Evolutionary conservation across 2,888 invertebrate species (phyloP).

Genomic region (Ormyrus rosae): DNA sequence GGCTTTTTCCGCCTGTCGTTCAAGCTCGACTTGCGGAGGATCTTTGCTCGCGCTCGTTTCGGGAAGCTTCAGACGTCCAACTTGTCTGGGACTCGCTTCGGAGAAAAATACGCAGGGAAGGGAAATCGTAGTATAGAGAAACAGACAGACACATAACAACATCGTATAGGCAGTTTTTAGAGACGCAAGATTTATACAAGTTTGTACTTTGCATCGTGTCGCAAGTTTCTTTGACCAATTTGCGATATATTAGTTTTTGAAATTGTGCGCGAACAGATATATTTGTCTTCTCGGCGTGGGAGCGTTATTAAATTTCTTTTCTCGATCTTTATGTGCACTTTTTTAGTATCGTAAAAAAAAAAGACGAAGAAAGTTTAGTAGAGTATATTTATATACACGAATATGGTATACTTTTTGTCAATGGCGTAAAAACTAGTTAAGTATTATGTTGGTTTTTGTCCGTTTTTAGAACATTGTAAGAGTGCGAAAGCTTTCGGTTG

Average conservation of each 20-base stretch:
- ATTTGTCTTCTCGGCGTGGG: background rate
- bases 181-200: constrained; percentile 42
- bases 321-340: background rate
- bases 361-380: background rate
- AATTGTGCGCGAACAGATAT: background rate
- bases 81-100: constrained; percentile 67
- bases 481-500: constrained; percentile 12
- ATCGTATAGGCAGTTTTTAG: constrained; percentile 54
- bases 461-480: constrained; percentile 11
- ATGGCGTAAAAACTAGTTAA: no score
- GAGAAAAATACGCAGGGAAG: constrained; percentile 57
- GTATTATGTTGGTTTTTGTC: background rate
- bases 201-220: constrained; percentile 43
- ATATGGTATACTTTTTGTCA: no score
- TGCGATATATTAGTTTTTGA: background rate
- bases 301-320: constrained; percentile 1
- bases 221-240: constrained; percentile 40
- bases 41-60: constrained; percentile 15
- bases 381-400: background rate
- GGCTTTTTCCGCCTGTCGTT: background rate
- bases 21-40: background rate
- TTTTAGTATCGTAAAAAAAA: background rate
- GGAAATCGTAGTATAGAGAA: constrained; percentile 37
- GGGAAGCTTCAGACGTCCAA: constrained; percentile 60
- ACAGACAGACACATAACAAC: constrained; percentile 70